Evolutionary conservation across 1,140 invertebrate genomes (phyloP).

Genomic region (Bombus pyrosoma): DNA sequence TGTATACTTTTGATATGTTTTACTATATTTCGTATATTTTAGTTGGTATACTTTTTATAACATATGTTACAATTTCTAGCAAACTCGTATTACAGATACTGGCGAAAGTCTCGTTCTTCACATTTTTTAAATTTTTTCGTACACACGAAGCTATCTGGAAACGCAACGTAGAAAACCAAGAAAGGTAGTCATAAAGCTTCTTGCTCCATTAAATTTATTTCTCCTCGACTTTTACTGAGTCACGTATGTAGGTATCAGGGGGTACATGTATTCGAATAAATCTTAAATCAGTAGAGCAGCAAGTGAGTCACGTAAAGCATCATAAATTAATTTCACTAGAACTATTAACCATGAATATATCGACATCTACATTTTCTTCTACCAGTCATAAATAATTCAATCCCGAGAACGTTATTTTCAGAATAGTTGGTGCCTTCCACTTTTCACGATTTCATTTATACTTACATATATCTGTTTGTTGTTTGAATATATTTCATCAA

Average conservation of each 20-base stretch:
- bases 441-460: too few relatives aligned
- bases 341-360: background rate
- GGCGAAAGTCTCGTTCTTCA: background rate
- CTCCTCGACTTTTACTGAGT: background rate
- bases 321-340: background rate
- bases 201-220: constrained; percentile 7
- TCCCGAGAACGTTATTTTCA: background rate
- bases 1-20: too few relatives aligned
- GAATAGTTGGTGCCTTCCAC: too few relatives aligned
- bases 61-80: background rate
- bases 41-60: background rate
- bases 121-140: background rate
- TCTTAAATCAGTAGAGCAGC: background rate
- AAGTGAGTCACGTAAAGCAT: background rate
- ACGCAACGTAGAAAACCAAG: too few relatives aligned
- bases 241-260: background rate
- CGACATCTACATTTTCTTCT: background rate
- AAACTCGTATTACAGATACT: too few relatives aligned
- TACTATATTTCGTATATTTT: too few relatives aligned
- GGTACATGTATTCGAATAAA: background rate
- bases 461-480: too few relatives aligned
- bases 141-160: too few relatives aligned
- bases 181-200: background rate
- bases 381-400: background rate
- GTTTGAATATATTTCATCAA: too few relatives aligned